phyloP scores from a whole-genome alignment of 1,140 invertebrate genomes.

The Phymastichus coffea region DNA sequence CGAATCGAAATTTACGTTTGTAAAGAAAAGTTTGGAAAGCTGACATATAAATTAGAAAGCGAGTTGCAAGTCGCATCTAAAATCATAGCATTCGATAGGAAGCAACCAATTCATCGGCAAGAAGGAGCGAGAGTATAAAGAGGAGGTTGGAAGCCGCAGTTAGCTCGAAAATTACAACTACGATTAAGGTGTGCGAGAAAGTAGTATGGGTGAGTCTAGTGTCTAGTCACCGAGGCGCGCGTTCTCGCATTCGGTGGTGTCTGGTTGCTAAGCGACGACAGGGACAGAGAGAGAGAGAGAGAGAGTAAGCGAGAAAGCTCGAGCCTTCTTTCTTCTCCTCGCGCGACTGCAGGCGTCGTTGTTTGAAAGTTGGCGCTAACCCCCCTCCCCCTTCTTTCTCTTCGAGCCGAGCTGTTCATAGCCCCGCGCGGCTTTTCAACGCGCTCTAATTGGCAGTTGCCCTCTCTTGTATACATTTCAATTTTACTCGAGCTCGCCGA shows the following conservation, averaged over 20 bases:
- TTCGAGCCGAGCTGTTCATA: background rate
- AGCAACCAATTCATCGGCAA: too few relatives aligned
- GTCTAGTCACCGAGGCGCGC: background rate
- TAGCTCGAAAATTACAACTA: background rate
- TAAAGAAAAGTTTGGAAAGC: too few relatives aligned
- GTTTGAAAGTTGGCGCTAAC: slow-evolving; percentile 16
- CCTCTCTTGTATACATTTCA: slow-evolving; percentile 1
- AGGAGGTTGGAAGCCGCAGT: too few relatives aligned
- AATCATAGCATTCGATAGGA: too few relatives aligned
- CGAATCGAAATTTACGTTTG: too few relatives aligned
- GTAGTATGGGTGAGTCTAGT: too few relatives aligned
- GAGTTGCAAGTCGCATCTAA: too few relatives aligned
- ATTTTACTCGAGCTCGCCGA: too few relatives aligned
- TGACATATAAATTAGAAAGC: too few relatives aligned
- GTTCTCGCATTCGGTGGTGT: too few relatives aligned
- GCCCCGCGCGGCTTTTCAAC: background rate
- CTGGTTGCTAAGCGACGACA: slow-evolving; percentile 18
- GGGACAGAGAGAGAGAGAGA: background rate
- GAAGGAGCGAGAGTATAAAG: background rate
- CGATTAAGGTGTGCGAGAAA: background rate
- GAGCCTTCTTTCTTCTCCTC: background rate
- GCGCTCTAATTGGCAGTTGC: slow-evolving; percentile 8
- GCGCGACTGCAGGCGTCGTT: background rate
- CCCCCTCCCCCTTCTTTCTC: background rate
- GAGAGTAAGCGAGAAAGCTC: too few relatives aligned